These are phyloP conservation scores for Notospermus geniculatus DNA, from an alignment of 1,140 invertebrate species.

Conservation along the genomic window DNA sequence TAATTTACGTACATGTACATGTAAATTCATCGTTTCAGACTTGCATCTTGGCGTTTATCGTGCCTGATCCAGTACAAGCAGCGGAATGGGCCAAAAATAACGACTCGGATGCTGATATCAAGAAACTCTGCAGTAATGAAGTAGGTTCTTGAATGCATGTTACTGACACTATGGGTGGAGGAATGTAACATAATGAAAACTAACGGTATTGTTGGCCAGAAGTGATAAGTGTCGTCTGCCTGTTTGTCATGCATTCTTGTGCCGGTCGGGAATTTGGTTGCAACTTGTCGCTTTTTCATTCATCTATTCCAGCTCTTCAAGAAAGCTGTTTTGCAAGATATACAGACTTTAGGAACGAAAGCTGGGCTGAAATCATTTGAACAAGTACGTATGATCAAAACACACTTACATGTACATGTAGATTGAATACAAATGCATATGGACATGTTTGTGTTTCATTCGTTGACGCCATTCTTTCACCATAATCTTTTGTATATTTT, in stretches of 20 bases:
- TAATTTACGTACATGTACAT: neutral
- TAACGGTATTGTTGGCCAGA: too few relatives aligned
- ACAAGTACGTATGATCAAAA: too few relatives aligned
- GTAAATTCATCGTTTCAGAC: constrained; percentile 62
- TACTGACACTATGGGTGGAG: neutral
- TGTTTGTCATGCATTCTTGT: too few relatives aligned
- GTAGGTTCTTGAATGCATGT: constrained; percentile 20
- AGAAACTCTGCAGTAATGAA: constrained; percentile 32
- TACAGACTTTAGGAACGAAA: constrained; percentile 79
- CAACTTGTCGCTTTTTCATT: neutral
- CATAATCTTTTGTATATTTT: too few relatives aligned
- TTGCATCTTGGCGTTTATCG: constrained; percentile 87
- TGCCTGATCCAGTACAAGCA: constrained; percentile 89
- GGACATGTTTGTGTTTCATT: too few relatives aligned
- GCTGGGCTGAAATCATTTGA: constrained; percentile 92
- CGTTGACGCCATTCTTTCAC: too few relatives aligned
- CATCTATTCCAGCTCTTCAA: constrained; percentile 68
- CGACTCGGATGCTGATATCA: constrained; percentile 24
- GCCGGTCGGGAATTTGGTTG: neutral
- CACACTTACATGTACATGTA: too few relatives aligned
- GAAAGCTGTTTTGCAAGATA: constrained; percentile 83
- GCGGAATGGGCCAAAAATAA: constrained; percentile 83
- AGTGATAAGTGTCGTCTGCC: too few relatives aligned
- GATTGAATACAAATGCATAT: too few relatives aligned
- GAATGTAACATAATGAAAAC: neutral